A percentile compares a stretch with the other conserved stretches of the same genome.
Evolutionary conservation across 2,797 vertebrate genomes (phyloP).

Genomic region (Molossus alvarezi): DNA sequence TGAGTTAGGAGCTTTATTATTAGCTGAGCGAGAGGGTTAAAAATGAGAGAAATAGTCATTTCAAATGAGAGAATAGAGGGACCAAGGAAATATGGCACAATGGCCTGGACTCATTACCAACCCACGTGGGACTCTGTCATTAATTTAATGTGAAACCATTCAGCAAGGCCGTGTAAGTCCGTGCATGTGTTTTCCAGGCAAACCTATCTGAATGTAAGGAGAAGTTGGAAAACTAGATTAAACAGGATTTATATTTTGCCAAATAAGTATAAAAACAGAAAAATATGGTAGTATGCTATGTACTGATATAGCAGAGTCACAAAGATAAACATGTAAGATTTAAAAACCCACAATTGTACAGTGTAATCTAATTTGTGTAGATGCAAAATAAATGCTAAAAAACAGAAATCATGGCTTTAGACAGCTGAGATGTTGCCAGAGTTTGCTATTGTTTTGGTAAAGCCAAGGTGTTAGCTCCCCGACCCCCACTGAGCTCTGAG

Average conservation of each 20-base stretch:
- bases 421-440: background rate
- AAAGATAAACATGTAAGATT: background rate
- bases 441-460: background rate
- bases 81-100: background rate
- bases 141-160: conserved; percentile 19
- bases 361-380: background rate
- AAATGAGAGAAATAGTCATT: conserved; percentile 16
- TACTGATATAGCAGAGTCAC: background rate
- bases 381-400: background rate
- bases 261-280: background rate
- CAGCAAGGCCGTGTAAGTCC: background rate
- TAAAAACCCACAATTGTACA: background rate
- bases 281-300: background rate
- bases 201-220: background rate
- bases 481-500: background rate
- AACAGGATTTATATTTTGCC: background rate
- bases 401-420: background rate
- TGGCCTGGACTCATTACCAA: background rate
- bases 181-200: background rate
- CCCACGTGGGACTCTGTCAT: background rate
- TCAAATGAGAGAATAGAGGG: background rate
- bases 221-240: background rate
- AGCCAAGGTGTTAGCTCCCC: too few relatives aligned
- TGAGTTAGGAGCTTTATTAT: background rate
- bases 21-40: background rate